Evolutionary conservation across 2,888 invertebrate genomes (phyloP), one percentile per base, ranked within the genome.

Genomic region (Dicyrtoma fusca): DNA sequence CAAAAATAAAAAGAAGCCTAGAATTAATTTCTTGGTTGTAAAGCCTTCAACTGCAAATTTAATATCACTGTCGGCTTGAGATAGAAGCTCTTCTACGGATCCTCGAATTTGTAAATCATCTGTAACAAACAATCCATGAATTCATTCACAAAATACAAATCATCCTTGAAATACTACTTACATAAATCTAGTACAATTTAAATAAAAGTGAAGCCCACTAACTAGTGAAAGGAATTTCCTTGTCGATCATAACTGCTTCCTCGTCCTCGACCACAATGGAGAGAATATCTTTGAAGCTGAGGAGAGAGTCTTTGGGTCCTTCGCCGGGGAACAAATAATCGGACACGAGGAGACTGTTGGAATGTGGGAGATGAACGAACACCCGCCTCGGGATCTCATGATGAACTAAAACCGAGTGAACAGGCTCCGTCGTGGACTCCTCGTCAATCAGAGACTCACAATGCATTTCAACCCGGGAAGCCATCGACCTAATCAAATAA

Each of bases 271-370:
- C 87, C 79, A 89, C 86, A 57, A 95, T 84, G 82, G 92, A 94
- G 14, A 95, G 85, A 69, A 95, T 86, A 82, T 95, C 95, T 80
- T 91, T 87, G 6, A 94, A 88, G 1, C 94, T 91, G 49, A 90
- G 87, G 53, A 92, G 86, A 0, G 92, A 92, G 81, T 95, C 94
- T 11, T 90, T 89, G 0, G 91, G 88, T 0, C 91, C 91, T 85
- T 96, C 95, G 0, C 95, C 95, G 25, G 94, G 94, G 82, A 95
- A 96, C 69, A 95, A 85, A 83, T 96, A 96, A 83, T 96, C 95
- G 66, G 92, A 94, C 42, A 80, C 77, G 45, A 95, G 87, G 75
- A 90, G 90, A 5, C 4, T 34, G 55, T 94, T 86, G 42, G 85
- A 86, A 23, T 86, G 84, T 1, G 89, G 87, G 4, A 93, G 85